Evolutionary conservation across 2,113 vertebrate genomes (phyloP).

Genomic region (Panthera tigris): DNA sequence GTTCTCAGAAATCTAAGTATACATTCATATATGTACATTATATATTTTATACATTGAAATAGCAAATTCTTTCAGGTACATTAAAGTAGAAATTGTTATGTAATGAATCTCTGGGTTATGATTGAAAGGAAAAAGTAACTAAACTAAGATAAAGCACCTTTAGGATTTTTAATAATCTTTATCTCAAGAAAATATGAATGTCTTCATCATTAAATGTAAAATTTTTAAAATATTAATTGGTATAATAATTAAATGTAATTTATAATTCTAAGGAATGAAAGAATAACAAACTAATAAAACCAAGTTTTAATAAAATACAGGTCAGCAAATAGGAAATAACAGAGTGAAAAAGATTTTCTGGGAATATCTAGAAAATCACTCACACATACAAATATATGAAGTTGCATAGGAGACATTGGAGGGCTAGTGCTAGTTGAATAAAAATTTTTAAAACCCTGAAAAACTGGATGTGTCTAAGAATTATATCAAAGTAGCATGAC

Average conservation of each 20-base stretch:
- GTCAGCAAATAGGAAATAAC: background rate
- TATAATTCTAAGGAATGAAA: constrained; percentile 23
- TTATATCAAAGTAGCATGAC: background rate
- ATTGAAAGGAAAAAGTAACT: background rate
- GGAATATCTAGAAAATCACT: background rate
- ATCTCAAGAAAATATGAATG: constrained; percentile 9
- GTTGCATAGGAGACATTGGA: background rate
- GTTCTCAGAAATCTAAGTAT: background rate
- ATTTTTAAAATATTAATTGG: background rate
- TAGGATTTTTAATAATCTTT: background rate
- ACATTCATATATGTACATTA: background rate
- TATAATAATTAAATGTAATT: background rate
- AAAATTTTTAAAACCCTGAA: background rate
- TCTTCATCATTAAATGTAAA: background rate
- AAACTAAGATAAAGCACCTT: background rate
- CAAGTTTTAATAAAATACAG: background rate
- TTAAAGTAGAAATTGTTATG: background rate
- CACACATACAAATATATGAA: background rate
- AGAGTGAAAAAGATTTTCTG: background rate
- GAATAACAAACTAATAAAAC: constrained; percentile 7
- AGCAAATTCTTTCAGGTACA: background rate
- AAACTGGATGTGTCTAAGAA: background rate
- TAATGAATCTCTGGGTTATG: background rate
- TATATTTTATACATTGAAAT: background rate
- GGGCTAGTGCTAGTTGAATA: background rate